Percentiles rank a stretch among this genome's conserved stretches.
Evolutionary conservation across 2,113 vertebrate genomes (phyloP).

Genomic region (Strix uralensis): DNA sequence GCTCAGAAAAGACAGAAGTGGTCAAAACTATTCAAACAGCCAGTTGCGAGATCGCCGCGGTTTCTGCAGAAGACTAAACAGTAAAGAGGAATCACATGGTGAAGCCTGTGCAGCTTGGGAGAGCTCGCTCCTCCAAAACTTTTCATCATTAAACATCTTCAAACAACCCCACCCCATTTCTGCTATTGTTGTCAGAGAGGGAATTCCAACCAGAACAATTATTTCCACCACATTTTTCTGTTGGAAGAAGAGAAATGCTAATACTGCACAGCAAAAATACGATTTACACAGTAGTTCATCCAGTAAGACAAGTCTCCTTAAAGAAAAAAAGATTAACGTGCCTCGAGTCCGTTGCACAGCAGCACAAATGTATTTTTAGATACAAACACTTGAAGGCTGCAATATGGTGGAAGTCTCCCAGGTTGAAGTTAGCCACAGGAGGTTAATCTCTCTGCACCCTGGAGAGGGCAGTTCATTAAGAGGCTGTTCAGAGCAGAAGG

Average conservation of each 20-base stretch:
- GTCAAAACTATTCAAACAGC: neutral
- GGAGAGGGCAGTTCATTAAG: conserved; percentile 31
- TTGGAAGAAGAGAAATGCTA: neutral
- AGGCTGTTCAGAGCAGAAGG: conserved; percentile 1
- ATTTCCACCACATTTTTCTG: neutral
- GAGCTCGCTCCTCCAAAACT: neutral
- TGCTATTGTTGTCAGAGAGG: conserved; percentile 47
- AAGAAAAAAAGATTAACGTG: neutral
- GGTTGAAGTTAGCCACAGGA: neutral
- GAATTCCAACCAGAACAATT: conserved; percentile 46
- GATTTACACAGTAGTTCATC: neutral
- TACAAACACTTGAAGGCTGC: neutral
- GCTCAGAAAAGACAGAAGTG: neutral
- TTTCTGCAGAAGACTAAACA: neutral
- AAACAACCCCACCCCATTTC: conserved; percentile 15
- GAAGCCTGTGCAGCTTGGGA: neutral
- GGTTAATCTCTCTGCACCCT: neutral
- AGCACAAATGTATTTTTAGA: neutral
- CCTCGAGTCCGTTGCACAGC: neutral
- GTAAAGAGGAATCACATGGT: rapidly evolving
- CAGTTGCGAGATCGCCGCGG: rapidly evolving
- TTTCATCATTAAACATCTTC: neutral
- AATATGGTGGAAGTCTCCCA: conserved; percentile 17
- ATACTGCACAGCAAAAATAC: neutral
- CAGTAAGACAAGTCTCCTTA: neutral